phyloP scores from a whole-genome alignment of 1,140 invertebrate genomes.

The Cydia pomonella region DNA sequence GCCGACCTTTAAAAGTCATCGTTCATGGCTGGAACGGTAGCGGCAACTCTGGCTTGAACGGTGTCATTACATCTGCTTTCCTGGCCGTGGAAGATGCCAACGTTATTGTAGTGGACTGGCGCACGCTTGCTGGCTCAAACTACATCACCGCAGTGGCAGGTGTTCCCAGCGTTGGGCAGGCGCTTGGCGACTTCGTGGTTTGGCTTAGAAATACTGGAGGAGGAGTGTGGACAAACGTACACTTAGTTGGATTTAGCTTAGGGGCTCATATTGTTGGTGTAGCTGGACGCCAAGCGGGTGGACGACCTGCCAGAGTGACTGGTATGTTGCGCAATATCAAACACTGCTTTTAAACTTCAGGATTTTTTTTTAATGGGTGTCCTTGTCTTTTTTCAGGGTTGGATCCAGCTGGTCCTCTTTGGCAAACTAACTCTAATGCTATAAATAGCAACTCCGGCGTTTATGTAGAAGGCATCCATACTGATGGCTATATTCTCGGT shows the following conservation, averaged over 20 bases:
- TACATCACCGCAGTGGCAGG: conserved; percentile 75
- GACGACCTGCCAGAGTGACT: conserved; percentile 46
- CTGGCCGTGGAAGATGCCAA: conserved; percentile 70
- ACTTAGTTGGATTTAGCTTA: conserved; percentile 91
- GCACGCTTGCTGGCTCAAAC: conserved; percentile 75
- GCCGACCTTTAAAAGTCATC: conserved; percentile 48
- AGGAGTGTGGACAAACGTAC: conserved; percentile 78
- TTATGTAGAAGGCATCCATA: conserved; percentile 84
- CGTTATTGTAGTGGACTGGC: conserved; percentile 84
- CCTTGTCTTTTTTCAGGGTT: conserved; percentile 38
- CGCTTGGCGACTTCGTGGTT: conserved; percentile 59
- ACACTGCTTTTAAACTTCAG: neutral
- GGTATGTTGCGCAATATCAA: conserved; percentile 41
- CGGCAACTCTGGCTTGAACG: conserved; percentile 44
- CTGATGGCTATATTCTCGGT: conserved; percentile 75
- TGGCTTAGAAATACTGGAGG: conserved; percentile 50
- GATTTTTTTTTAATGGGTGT: too few relatives aligned
- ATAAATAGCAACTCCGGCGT: conserved; percentile 76
- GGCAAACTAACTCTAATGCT: conserved; percentile 47
- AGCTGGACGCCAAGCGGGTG: conserved; percentile 81
- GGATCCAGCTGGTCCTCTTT: conserved; percentile 71
- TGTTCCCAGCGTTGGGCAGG: conserved; percentile 70
- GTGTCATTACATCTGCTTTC: conserved; percentile 42
- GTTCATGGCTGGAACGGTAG: conserved; percentile 55
- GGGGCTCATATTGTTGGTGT: conserved; percentile 91